phyloP scores from a whole-genome alignment of 2,113 vertebrate species.

The Ranitomeya imitator region DNA sequence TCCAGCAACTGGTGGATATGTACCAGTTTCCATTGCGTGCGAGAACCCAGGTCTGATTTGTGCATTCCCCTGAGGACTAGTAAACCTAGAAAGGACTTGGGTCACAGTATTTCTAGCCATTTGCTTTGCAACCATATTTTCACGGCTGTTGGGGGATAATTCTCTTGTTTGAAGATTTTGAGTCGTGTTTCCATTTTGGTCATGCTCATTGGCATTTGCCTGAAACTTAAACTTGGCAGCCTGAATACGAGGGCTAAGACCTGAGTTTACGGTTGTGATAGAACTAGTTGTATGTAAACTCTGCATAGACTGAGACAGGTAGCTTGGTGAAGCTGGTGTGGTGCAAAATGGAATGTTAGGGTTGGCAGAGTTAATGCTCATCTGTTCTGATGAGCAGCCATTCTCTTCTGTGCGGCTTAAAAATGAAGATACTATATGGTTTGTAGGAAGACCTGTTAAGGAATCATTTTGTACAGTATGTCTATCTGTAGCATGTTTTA shows the following conservation, averaged over 20 bases:
- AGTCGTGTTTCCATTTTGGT: slow-evolving; percentile 92
- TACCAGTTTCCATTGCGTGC: slow-evolving; percentile 73
- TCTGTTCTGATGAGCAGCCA: slow-evolving; percentile 72
- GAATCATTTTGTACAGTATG: slow-evolving; percentile 79
- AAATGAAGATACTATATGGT: slow-evolving; percentile 63
- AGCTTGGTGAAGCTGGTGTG: slow-evolving; percentile 66
- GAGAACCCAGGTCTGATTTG: slow-evolving; percentile 70
- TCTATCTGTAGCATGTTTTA: slow-evolving; percentile 72
- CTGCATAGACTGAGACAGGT: slow-evolving; percentile 67
- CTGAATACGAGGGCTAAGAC: slow-evolving; percentile 90
- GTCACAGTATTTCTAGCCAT: slow-evolving; percentile 95
- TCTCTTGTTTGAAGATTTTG: slow-evolving; percentile 90
- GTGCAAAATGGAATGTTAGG: slow-evolving; percentile 61
- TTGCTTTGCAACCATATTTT: slow-evolving; percentile 91
- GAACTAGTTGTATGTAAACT: slow-evolving; percentile 75
- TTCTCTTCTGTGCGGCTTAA: slow-evolving; percentile 81
- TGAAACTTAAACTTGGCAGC: slow-evolving; percentile 96
- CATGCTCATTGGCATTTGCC: slow-evolving; percentile 83
- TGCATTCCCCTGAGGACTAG: slow-evolving; percentile 79
- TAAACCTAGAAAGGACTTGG: slow-evolving; percentile 94
- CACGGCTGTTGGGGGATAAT: slow-evolving; percentile 90
- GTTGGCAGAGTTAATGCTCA: slow-evolving; percentile 63
- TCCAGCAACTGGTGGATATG: slow-evolving; percentile 71
- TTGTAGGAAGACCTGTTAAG: slow-evolving; percentile 66
- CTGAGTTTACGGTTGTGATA: slow-evolving; percentile 72